These are phyloP conservation scores for Coregonus ussuriensis DNA, from an alignment of 2,797 vertebrate species.

Conservation along the genomic window DNA sequence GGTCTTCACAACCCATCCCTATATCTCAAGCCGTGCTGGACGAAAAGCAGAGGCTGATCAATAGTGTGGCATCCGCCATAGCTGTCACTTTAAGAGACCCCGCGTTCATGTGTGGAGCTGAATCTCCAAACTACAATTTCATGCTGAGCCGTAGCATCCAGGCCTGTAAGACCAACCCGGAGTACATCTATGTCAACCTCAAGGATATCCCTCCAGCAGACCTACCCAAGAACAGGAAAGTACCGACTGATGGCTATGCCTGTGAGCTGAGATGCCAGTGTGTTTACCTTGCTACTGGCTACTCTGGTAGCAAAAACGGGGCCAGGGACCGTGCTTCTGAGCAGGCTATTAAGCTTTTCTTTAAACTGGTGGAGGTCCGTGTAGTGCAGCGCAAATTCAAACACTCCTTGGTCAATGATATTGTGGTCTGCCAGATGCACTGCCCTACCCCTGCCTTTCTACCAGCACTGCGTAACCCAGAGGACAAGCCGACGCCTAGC, in stretches of 20 bases:
- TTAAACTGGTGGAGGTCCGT: conserved; percentile 87
- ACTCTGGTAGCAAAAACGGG: conserved; percentile 93
- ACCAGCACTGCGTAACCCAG: conserved; percentile 88
- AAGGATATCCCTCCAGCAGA: conserved; percentile 89
- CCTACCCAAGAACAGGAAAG: conserved; percentile 89
- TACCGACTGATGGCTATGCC: conserved; percentile 89
- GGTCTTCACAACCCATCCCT: conserved; percentile 65
- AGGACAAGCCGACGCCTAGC: conserved; percentile 81
- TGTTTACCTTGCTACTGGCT: conserved; percentile 91
- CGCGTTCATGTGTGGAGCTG: conserved; percentile 74
- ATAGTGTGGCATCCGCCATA: conserved; percentile 81
- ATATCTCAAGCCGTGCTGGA: conserved; percentile 75
- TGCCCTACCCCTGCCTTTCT: conserved; percentile 79
- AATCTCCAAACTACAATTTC: conserved; percentile 90
- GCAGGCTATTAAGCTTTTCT: conserved; percentile 88
- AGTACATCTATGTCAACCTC: conserved; percentile 93
- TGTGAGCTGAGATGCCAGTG: conserved; percentile 95
- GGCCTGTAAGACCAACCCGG: conserved; percentile 94
- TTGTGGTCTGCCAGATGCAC: conserved; percentile 87
- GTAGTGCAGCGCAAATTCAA: conserved; percentile 84
- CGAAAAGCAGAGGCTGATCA: conserved; percentile 87
- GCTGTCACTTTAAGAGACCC: conserved; percentile 79
- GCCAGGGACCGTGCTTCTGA: conserved; percentile 92
- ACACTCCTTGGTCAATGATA: conserved; percentile 80
- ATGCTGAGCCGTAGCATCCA: conserved; percentile 95